These are phyloP conservation scores for Takifugu bimaculatus DNA, from an alignment of 2,113 vertebrate genomes.

Conservation along the genomic window DNA sequence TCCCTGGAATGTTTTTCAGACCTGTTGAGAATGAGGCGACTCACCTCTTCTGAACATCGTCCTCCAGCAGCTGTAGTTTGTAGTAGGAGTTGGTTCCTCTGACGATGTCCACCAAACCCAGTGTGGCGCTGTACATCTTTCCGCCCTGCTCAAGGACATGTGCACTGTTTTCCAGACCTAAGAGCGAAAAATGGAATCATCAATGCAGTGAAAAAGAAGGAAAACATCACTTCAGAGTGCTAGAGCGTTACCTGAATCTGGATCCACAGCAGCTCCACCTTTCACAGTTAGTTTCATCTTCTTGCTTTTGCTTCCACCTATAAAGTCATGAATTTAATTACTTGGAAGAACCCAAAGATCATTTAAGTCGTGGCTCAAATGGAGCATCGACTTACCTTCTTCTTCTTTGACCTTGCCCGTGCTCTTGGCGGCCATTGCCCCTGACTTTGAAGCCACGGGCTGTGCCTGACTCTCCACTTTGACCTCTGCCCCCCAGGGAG, in stretches of 20 bases:
- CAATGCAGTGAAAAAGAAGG: background rate
- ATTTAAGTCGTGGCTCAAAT: background rate
- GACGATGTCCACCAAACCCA: slow-evolving; percentile 92
- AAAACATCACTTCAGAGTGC: background rate
- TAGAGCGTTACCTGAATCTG: slow-evolving; percentile 84
- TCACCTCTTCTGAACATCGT: slow-evolving; percentile 89
- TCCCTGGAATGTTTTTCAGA: too few species aligned
- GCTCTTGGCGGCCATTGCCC: slow-evolving; percentile 78
- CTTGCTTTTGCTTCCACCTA: slow-evolving; percentile 89
- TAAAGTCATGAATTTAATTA: background rate
- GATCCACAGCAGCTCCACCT: slow-evolving; percentile 95
- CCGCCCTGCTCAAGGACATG: slow-evolving; percentile 93
- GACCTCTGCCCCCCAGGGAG: slow-evolving; percentile 90
- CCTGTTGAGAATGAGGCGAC: slow-evolving; percentile 6
- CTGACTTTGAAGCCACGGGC: slow-evolving; percentile 77
- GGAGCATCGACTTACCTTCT: slow-evolving; percentile 74
- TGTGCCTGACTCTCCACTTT: slow-evolving; percentile 76
- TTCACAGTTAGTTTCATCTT: slow-evolving; percentile 98
- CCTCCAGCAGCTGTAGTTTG: slow-evolving; percentile 93
- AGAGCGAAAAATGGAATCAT: background rate
- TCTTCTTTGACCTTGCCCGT: slow-evolving; percentile 84
- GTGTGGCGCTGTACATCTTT: slow-evolving; percentile 93
- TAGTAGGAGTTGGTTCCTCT: slow-evolving; percentile 98
- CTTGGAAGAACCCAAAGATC: background rate
- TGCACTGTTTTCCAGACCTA: slow-evolving; percentile 90